Base-by-base conservation (phyloP, 2,113 vertebrate species). In the Pardalotus punctatus region DNA sequence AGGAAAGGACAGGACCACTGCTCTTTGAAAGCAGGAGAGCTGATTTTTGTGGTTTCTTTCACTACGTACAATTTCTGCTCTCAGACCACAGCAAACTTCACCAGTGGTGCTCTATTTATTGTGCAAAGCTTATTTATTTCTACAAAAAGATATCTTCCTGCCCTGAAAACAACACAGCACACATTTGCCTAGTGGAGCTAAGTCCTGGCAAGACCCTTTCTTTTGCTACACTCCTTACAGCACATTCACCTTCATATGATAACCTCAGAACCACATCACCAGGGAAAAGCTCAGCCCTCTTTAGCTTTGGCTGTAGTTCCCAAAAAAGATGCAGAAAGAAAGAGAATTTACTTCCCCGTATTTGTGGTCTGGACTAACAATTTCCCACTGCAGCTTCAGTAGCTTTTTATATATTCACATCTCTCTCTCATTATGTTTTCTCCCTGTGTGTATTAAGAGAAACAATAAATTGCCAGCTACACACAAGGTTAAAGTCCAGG, bases 291-390 rank as follows among this genome's bases (percentile, higher is more conserved):
- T 51, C 31, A 51, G 40, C 8, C 11, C 27, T 61, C 56, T 80
- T 81, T 20, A 73, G 35, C 51, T 81, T 42, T 47, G 11, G 12
- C 27, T 60, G 14, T 5, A 42, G n/a, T 53, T 72, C 45, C 65
- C 33, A 48, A 40, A 56, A 56, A 74, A 54, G 4, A 51, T 1
- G 2, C 19, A 70, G 7, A 31, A 45, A 89, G 11, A 38, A 81
- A 84, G 2, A 8, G 33, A 51, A 61, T 36, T 56, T 77, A 48
- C 8, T 90, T 66, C 6, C 2, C 0, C 0, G 0, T 0, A 1
- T 40, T 42, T 22, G 17, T 7, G 9, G 40, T 10, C 33, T 76
- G 35, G 22, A 64, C 62, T 86, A 86, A 65, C 12, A 29, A 54
- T 10, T 36, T 78, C 12, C 5, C 62, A n/a, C 57, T 53, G 19